Evolutionary conservation across 2,888 invertebrate species (phyloP).

Genomic region (Dicycla oo): DNA sequence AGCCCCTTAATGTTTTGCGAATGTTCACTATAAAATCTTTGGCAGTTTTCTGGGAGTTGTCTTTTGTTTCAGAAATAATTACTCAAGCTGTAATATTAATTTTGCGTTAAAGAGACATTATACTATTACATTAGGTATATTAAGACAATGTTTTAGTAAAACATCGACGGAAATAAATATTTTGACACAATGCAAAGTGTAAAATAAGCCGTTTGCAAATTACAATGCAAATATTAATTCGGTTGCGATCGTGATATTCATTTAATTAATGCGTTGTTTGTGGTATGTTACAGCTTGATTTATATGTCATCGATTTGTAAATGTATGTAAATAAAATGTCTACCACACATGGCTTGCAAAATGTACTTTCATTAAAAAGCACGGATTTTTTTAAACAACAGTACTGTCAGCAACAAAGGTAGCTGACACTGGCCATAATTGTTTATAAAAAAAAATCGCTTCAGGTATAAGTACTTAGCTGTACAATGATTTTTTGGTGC

Average conservation of each 20-base stretch:
- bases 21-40: not conserved
- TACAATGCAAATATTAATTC: constrained; percentile 31
- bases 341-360: not conserved
- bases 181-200: not conserved
- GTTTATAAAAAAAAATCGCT: not conserved
- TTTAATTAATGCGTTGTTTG: constrained; percentile 33
- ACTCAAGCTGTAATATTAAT: not conserved
- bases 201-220: constrained; percentile 19
- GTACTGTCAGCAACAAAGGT: not conserved
- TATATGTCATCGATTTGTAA: constrained; percentile 6
- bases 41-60: not conserved
- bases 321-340: constrained; percentile 19
- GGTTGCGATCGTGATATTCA: constrained; percentile 8
- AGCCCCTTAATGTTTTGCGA: not conserved
- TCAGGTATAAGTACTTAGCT: not conserved
- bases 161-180: not conserved
- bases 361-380: not conserved
- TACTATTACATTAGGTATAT: not conserved
- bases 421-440: not conserved
- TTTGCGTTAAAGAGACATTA: not conserved
- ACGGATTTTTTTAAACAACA: not conserved
- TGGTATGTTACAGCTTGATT: constrained; percentile 24
- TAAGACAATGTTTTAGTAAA: no score
- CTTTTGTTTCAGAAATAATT: not conserved
- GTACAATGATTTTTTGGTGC: no score